A percentile compares a stretch with the other conserved stretches of the same genome.
phyloP scores from a whole-genome alignment of 2,113 vertebrate genomes.

The Xiphias gladius region DNA sequence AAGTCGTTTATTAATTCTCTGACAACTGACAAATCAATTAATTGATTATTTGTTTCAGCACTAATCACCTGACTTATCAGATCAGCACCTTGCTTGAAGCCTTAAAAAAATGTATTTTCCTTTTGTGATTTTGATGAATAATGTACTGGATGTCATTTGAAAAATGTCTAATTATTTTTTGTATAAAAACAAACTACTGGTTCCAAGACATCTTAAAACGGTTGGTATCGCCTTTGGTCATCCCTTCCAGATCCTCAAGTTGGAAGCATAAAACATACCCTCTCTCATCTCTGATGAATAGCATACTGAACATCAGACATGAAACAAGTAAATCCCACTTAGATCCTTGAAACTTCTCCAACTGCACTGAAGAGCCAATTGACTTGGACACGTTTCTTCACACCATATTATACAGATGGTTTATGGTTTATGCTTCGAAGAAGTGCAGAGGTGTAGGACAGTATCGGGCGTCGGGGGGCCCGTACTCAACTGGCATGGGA shows the following conservation, averaged over 20 bases:
- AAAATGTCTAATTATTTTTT: conserved; percentile 14
- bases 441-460: conserved; percentile 70
- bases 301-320: conserved; percentile 41
- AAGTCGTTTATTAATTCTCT: not conserved
- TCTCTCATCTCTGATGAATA: conserved; percentile 49
- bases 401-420: conserved; percentile 73
- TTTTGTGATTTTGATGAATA: conserved; percentile 32
- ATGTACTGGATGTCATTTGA: not conserved
- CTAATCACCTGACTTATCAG: conserved; percentile 29
- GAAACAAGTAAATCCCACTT: conserved; percentile 70
- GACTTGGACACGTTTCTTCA: conserved; percentile 64
- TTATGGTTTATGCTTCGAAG: conserved; percentile 73
- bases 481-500: conserved; percentile 57
- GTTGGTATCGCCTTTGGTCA: conserved; percentile 44
- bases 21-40: conserved; percentile 36
- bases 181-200: not conserved
- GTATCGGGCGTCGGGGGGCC: conserved; percentile 55
- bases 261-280: conserved; percentile 15
- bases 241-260: conserved; percentile 28
- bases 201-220: conserved; percentile 26
- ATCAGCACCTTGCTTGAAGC: not conserved
- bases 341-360: conserved; percentile 66
- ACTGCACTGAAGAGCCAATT: conserved; percentile 69
- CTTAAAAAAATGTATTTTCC: not conserved
- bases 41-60: conserved; percentile 26